phyloP scores from a whole-genome alignment of 2,888 invertebrate species.

The Caenorhabditis sp. region DNA sequence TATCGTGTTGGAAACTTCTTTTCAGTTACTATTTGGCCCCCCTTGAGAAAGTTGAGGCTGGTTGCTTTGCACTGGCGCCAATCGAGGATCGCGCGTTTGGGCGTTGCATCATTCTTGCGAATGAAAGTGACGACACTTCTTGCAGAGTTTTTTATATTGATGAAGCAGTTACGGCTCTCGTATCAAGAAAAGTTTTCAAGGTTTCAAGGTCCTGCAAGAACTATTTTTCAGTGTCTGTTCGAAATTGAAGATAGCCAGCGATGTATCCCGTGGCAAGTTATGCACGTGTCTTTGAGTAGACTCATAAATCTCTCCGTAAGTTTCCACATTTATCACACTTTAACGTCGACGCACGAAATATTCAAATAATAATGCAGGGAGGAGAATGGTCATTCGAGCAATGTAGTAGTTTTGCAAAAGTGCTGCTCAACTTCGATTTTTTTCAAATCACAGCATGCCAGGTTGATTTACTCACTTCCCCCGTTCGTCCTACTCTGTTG shows the following conservation, averaged over 20 bases:
- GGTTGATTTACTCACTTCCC: conserved; percentile 3
- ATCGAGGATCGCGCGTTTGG: conserved; percentile 55
- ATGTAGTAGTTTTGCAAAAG: neutral
- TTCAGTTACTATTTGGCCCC: conserved; percentile 9
- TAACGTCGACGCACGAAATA: too few relatives aligned
- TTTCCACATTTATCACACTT: too few relatives aligned
- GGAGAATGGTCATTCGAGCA: neutral
- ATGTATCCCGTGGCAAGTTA: conserved; percentile 54
- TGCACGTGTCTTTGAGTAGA: conserved; percentile 44
- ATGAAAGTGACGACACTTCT: neutral
- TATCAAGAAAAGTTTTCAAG: conserved; percentile 23
- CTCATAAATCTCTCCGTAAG: conserved; percentile 22
- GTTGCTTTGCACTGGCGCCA: conserved; percentile 64
- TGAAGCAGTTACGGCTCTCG: conserved; percentile 16
- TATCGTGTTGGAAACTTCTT: neutral
- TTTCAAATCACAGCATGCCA: conserved; percentile 37
- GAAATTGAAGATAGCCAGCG: conserved; percentile 18
- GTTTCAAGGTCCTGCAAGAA: too few relatives aligned
- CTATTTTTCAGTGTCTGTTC: conserved; percentile 55
- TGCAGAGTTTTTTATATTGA: conserved; percentile 41
- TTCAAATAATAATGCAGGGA: neutral
- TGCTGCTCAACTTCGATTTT: conserved; percentile 13
- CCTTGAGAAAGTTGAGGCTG: conserved; percentile 11
- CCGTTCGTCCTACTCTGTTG: conserved; percentile 31
- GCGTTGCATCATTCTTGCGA: conserved; percentile 60